A percentile compares a stretch with the other conserved stretches of the same genome.
Conservation (phyloP, 2,113 vertebrate species). For the Numenius arquata region DNA sequence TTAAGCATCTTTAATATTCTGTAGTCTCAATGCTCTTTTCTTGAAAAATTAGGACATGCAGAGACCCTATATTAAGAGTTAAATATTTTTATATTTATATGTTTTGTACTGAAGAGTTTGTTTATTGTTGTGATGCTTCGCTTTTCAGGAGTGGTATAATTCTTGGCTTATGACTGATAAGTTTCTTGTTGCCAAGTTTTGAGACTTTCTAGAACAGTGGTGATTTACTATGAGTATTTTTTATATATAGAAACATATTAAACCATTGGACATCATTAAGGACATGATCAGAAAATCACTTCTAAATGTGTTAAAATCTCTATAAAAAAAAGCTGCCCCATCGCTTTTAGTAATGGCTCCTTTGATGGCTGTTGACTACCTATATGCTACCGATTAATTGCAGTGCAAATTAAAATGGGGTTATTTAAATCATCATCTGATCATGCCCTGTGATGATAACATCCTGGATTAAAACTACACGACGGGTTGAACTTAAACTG, state of each 20-base stretch:
- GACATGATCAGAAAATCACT: constrained; percentile 48
- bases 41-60: constrained; percentile 2
- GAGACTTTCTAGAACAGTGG: constrained; percentile 53
- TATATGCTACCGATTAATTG: background rate
- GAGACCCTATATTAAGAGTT: background rate
- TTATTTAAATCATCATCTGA: constrained; percentile 26
- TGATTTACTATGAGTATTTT: constrained; percentile 17
- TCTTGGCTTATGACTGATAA: constrained; percentile 5
- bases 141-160: constrained; percentile 42
- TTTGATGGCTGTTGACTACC: background rate
- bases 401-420: background rate
- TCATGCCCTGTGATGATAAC: constrained; percentile 43
- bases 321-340: background rate
- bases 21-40: background rate
- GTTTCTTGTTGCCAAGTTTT: constrained; percentile 69
- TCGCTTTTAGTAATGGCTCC: background rate
- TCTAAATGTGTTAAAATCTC: background rate
- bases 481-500: constrained; percentile 17
- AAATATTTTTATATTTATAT: constrained; percentile 48
- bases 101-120: constrained; percentile 46
- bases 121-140: constrained; percentile 38
- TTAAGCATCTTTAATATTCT: constrained; percentile 16
- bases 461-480: constrained; percentile 8
- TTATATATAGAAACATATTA: constrained; percentile 32
- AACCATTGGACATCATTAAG: constrained; percentile 35